phyloP scores from a whole-genome alignment of 2,888 invertebrate genomes.

The Andrena chrysosceles region DNA sequence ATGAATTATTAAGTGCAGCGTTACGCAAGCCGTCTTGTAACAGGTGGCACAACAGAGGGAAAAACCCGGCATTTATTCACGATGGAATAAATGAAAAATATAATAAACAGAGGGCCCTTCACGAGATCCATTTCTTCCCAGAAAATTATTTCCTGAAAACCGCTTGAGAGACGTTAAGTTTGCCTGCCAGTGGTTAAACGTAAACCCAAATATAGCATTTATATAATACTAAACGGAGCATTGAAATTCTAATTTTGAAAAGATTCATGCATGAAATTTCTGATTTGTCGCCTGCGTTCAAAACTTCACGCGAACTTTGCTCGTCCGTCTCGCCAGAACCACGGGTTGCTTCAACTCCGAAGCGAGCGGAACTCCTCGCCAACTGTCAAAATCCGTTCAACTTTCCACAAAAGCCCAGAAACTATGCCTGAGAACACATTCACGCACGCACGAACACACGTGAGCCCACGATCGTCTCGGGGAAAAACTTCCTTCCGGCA shows the following conservation, averaged over 20 bases:
- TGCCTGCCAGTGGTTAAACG: too few relatives aligned
- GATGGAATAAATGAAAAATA: neutral
- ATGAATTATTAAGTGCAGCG: conserved; percentile 20
- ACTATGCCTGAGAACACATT: conserved; percentile 36
- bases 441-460: conserved; percentile 6
- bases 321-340: conserved; percentile 3
- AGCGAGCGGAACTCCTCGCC: conserved; percentile 17
- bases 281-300: neutral
- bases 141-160: too few relatives aligned
- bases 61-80: neutral
- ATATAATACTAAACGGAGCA: too few relatives aligned
- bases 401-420: conserved; percentile 40
- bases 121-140: too few relatives aligned
- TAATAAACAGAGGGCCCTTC: neutral
- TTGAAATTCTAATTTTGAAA: neutral
- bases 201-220: too few relatives aligned
- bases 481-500: conserved; percentile 21
- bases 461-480: neutral
- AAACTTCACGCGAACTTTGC: conserved; percentile 30
- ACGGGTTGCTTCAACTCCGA: neutral
- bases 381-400: conserved; percentile 43
- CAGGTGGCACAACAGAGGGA: neutral
- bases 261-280: neutral
- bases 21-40: conserved; percentile 22
- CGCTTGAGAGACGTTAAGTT: too few relatives aligned